Percentiles rank a stretch among this genome's conserved stretches.
Evolutionary conservation across 2,797 vertebrate genomes (phyloP).

Genomic region (Pseudochaenichthys georgianus): DNA sequence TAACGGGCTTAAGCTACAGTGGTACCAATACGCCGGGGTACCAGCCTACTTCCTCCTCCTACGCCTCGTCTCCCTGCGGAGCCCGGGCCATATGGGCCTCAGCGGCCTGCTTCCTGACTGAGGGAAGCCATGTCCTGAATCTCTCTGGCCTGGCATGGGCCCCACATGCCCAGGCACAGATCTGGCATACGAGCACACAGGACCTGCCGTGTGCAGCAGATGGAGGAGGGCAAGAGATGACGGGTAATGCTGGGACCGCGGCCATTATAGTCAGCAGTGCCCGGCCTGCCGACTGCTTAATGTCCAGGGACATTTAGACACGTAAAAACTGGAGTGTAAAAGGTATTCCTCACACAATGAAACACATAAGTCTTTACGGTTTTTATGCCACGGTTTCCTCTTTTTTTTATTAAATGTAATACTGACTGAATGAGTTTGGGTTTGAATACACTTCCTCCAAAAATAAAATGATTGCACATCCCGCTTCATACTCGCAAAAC

Average conservation of each 20-base stretch:
- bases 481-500: no score
- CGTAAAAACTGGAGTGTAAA: constrained; percentile 37
- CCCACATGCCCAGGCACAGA: constrained; percentile 53
- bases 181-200: constrained; percentile 68
- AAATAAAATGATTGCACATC: no score
- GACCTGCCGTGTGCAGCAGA: constrained; percentile 75
- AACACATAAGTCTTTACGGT: constrained; percentile 23
- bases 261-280: constrained; percentile 43
- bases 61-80: constrained; percentile 52
- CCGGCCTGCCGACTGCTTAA: constrained; percentile 38
- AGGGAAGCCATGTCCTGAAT: constrained; percentile 80
- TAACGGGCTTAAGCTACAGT: constrained; percentile 50
- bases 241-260: constrained; percentile 61
- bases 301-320: constrained; percentile 42
- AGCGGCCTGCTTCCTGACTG: constrained; percentile 83
- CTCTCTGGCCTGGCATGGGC: constrained; percentile 63
- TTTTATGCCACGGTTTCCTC: constrained; percentile 31
- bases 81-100: constrained; percentile 82
- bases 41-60: constrained; percentile 37
- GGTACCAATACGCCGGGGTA: constrained; percentile 56
- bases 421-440: no score
- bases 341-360: constrained; percentile 42
- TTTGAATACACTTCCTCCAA: no score
- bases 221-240: constrained; percentile 72
- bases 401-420: no score